Evolutionary conservation across 2,113 vertebrate species (phyloP), one percentile per base, ranked within the genome.

Genomic region (Pungitius pungitius): DNA sequence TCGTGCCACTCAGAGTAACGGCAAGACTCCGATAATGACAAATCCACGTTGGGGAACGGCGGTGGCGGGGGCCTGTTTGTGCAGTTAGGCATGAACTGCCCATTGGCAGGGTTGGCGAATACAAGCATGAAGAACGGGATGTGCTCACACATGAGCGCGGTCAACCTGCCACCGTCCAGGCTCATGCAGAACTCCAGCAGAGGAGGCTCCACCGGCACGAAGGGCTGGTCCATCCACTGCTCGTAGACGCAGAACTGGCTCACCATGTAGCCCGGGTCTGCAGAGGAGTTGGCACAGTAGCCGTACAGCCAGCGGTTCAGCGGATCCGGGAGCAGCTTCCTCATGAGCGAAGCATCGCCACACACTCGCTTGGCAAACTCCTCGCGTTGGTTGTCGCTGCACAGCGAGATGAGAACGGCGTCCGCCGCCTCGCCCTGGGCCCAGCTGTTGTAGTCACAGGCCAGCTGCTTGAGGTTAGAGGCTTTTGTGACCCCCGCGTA

Each of bases 391-490:
- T 91, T 92, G 18, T 94, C 91, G 2, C 92, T 88, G 75, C 95
- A 95, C 39, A 94, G 70, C 0, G 91, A 85, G 30, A 95, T 91
- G 3, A 89, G 69, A n/a, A 74, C 90, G 1, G 90, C 80, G 12
- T 94, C 90, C 26, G 85, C 78, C 5, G 0, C 4, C 3, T 47
- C n/a, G 39, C 27, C 18, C 1, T 15, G 55, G 1, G 85, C 70
- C 94, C 94, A 95, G 85, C 64, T 80, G 47, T 27, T 60, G 43
- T 94, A 95, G 79, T 90, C 65, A n/a, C 94, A 95, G 20, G 86
- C 77, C 0, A 92, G 93, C 78, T 88, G 82, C 27, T 47, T 86
- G 69, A 94, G 90, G 81, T 72, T 93, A 37, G 77, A 69, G 20
- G 87, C 77, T 4, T 89, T 86, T 57, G 91, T 83, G 15, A 84